Conservation (phyloP, 2,113 vertebrate genomes). For the Oryctolagus cuniculus region DNA sequence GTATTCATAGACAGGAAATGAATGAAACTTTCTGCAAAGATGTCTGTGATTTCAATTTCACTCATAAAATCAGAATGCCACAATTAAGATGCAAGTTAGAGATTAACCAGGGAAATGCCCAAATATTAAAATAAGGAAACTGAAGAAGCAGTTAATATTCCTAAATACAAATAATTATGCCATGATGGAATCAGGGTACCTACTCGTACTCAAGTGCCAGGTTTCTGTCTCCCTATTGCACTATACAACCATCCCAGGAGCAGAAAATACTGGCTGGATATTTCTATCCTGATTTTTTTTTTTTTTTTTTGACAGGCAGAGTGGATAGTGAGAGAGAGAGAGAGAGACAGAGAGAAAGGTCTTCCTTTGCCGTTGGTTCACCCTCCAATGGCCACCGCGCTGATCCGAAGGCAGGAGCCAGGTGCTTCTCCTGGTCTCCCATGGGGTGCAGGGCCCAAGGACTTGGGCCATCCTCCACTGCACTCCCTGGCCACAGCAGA, state of each 20-base stretch:
- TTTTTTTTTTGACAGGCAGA: no score
- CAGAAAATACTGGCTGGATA: neutral
- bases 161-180: neutral
- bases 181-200: neutral
- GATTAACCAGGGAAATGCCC: neutral
- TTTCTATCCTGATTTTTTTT: neutral
- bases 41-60: neutral
- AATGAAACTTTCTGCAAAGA: neutral
- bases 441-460: no score
- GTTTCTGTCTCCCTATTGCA: neutral
- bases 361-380: no score
- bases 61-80: neutral
- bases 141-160: neutral
- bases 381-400: no score
- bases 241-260: neutral
- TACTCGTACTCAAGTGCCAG: neutral
- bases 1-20: neutral
- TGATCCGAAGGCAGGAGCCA: no score
- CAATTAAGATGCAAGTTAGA: neutral
- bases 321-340: no score
- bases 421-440: no score
- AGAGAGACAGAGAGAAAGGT: no score
- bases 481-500: no score
- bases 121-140: slow-evolving; percentile 14
- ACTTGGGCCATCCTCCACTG: no score